Evolutionary conservation across 2,797 vertebrate genomes (phyloP).

Genomic region (Mustela erminea): DNA sequence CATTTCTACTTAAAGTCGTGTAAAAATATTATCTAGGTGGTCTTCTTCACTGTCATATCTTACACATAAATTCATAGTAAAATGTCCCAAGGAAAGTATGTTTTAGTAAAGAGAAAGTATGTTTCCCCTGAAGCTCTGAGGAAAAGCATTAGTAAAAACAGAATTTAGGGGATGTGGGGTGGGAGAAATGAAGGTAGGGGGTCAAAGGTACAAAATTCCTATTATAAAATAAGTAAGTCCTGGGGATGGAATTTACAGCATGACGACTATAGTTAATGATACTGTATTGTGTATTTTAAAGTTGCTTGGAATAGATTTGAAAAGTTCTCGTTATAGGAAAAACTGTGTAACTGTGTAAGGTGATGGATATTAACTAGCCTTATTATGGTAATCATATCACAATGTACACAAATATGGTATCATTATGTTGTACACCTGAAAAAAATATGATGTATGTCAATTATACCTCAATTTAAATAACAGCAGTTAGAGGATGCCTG

Average conservation of each 20-base stretch:
- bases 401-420: background rate
- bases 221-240: background rate
- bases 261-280: background rate
- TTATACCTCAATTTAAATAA: background rate
- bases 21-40: background rate
- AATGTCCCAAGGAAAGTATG: background rate
- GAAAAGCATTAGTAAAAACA: background rate
- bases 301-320: background rate
- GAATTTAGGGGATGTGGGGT: background rate
- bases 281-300: background rate
- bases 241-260: background rate
- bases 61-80: background rate
- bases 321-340: background rate
- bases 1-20: background rate
- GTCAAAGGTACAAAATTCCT: background rate
- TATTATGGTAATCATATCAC: background rate
- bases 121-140: slow-evolving; percentile 22
- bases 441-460: background rate
- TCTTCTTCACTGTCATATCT: background rate
- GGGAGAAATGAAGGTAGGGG: background rate
- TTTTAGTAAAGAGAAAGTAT: background rate
- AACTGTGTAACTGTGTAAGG: background rate
- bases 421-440: background rate
- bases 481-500: background rate
- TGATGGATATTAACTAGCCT: background rate